phyloP scores from a whole-genome alignment of 2,797 vertebrate species.

The Cryptoprocta ferox region DNA sequence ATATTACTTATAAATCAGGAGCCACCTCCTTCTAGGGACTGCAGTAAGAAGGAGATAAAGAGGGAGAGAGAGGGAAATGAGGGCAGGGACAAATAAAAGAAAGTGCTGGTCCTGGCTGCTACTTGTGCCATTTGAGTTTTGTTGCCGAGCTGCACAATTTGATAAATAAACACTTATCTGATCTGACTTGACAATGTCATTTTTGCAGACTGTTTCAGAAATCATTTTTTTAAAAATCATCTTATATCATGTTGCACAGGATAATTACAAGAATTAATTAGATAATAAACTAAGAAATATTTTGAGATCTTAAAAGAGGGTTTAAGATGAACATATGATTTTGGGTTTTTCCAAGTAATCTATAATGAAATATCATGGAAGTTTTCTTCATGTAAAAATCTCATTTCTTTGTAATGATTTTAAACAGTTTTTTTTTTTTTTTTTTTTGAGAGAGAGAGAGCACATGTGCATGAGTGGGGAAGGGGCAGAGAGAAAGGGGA shows the following conservation, averaged over 20 bases:
- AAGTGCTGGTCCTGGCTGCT: not conserved
- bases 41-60: not conserved
- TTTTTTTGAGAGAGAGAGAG: too few species aligned
- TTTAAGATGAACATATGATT: not conserved
- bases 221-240: not conserved
- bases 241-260: not conserved
- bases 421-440: too few species aligned
- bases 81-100: not conserved
- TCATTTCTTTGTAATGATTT: slow-evolving; percentile 9
- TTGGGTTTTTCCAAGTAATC: not conserved
- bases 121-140: not conserved
- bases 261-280: slow-evolving; percentile 7
- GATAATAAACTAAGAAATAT: not conserved
- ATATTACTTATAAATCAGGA: not conserved
- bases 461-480: too few species aligned
- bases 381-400: not conserved
- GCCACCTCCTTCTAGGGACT: not conserved
- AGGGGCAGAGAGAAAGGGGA: too few species aligned
- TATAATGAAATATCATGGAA: slow-evolving; percentile 14
- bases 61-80: not conserved
- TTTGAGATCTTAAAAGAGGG: not conserved
- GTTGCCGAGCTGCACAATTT: not conserved
- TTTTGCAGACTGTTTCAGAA: not conserved
- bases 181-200: not conserved
- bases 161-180: not conserved